A percentile compares a stretch with the other conserved stretches of the same genome.
Evolutionary conservation across 1,140 invertebrate species (phyloP).

Genomic region (Procambarus virginalis): DNA sequence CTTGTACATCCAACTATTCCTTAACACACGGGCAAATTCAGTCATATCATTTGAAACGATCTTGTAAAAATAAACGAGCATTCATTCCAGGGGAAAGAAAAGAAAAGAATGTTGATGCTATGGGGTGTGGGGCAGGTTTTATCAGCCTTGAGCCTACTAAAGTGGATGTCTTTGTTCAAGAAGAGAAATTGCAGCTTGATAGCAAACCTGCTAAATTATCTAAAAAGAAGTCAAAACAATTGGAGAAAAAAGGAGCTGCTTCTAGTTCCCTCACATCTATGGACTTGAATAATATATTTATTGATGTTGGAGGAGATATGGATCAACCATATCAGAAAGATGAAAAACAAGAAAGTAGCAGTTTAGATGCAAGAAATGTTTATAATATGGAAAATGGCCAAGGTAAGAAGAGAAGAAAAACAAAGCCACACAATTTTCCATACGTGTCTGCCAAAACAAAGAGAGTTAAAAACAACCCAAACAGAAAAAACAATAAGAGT

Average conservation of each 20-base stretch:
- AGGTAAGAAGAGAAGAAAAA: slow-evolving; percentile 22
- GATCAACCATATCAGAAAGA: not conserved
- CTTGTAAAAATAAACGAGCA: slow-evolving; percentile 8
- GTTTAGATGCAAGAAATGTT: not conserved
- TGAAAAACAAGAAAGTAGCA: not conserved
- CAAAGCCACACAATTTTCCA: not conserved
- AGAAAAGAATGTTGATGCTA: not conserved
- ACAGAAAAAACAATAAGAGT: slow-evolving; percentile 6
- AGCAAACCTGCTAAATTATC: not conserved
- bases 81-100: slow-evolving; percentile 25
- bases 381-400: not conserved
- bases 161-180: not conserved
- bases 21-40: slow-evolving; percentile 21
- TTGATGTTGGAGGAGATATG: slow-evolving; percentile 19
- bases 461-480: slow-evolving; percentile 48
- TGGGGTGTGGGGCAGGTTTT: slow-evolving; percentile 4
- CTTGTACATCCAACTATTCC: not conserved
- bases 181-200: not conserved
- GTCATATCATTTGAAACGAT: slow-evolving; percentile 43
- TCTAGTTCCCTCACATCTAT: not conserved
- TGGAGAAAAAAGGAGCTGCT: not conserved
- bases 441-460: slow-evolving; percentile 43
- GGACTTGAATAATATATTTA: slow-evolving; percentile 21
- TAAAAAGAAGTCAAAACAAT: not conserved
- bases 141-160: not conserved